Evolutionary conservation across 2,888 invertebrate genomes (phyloP).

Genomic region (Bombyx huttoni): DNA sequence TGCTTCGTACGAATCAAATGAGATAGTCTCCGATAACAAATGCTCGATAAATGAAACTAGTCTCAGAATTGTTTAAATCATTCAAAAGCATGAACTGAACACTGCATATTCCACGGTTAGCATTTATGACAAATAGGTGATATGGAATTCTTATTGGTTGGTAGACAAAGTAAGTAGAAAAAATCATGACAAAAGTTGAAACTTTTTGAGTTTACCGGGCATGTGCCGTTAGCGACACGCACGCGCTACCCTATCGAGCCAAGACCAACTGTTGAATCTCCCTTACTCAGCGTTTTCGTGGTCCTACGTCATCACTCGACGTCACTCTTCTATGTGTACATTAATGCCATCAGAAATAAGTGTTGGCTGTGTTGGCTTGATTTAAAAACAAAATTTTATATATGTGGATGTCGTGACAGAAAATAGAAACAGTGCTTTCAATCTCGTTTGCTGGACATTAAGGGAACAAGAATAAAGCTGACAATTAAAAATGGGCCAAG

Average conservation of each 20-base stretch:
- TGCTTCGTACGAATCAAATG: constrained; percentile 25
- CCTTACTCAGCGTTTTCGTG: constrained; percentile 20
- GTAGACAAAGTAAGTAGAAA: no score
- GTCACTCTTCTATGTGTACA: constrained; percentile 27
- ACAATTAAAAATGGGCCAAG: not conserved
- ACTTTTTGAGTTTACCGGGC: constrained; percentile 24
- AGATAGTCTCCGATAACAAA: not conserved
- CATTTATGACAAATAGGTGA: no score
- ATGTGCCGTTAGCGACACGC: constrained; percentile 48
- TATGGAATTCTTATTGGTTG: no score
- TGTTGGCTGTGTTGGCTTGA: constrained; percentile 18
- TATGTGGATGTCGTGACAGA: not conserved
- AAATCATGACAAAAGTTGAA: constrained; percentile 3
- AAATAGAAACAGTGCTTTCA: not conserved
- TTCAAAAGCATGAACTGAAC: no score
- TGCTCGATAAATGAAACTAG: no score
- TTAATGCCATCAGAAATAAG: constrained; percentile 19
- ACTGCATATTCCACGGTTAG: no score
- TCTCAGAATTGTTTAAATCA: no score
- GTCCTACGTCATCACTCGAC: constrained; percentile 45
- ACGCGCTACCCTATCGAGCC: constrained; percentile 58
- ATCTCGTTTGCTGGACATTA: no score
- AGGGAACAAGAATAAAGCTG: no score
- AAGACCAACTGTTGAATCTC: constrained; percentile 64
- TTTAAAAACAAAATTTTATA: constrained; percentile 8